phyloP scores from a whole-genome alignment of 2,113 vertebrate species.

The Typhlomys cinereus region DNA sequence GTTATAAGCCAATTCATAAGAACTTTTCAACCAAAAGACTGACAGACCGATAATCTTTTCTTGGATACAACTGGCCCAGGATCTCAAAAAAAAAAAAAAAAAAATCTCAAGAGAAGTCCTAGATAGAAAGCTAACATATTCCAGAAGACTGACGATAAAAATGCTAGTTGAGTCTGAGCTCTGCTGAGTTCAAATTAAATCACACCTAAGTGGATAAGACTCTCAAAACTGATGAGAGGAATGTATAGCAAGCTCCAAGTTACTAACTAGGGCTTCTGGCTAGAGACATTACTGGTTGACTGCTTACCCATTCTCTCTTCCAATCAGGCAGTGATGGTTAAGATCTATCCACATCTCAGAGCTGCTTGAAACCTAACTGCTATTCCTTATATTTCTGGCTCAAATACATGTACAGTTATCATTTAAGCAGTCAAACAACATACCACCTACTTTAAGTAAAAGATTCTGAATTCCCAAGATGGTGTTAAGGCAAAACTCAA shows the following conservation, averaged over 20 bases:
- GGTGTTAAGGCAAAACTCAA: neutral
- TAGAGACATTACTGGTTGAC: neutral
- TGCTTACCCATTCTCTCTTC: no score
- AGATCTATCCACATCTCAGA: neutral
- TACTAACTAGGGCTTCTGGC: neutral
- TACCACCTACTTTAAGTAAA: neutral
- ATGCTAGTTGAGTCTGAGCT: neutral
- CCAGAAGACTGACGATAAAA: neutral
- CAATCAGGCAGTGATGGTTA: neutral
- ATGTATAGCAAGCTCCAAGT: neutral
- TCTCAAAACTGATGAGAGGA: accelerated
- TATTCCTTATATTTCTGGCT: neutral
- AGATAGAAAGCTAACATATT: neutral
- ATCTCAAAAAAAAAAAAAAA: no score
- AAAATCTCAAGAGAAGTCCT: neutral
- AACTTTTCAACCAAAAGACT: neutral
- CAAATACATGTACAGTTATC: neutral
- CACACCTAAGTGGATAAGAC: neutral
- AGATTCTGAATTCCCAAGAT: conserved; percentile 36
- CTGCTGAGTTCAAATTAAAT: neutral
- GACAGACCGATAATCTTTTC: neutral
- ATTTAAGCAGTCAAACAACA: neutral
- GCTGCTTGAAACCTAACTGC: accelerated
- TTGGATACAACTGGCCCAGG: neutral
- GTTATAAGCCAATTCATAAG: neutral